Percentiles rank a stretch among this genome's conserved stretches.
These are phyloP conservation scores for Drosophila sproati DNA, from an alignment of 1,140 invertebrate species.

Conservation along the genomic window DNA sequence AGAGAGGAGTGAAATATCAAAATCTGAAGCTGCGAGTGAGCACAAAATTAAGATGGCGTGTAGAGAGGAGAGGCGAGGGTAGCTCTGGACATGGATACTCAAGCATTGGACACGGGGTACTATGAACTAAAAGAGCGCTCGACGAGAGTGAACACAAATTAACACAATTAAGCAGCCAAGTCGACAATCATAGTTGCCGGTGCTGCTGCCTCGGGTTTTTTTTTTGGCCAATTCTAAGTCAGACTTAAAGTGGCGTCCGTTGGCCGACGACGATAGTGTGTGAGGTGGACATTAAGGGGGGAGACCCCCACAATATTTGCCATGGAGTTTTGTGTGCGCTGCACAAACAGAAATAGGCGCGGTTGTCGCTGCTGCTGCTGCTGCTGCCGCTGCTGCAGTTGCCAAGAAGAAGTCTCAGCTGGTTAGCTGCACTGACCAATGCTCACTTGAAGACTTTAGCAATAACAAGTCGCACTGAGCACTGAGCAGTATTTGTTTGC, in stretches of 20 bases:
- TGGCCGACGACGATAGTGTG: not conserved
- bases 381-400: constrained; percentile 17
- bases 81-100: too few relatives aligned
- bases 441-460: constrained; percentile 51
- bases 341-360: constrained; percentile 64
- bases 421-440: constrained; percentile 24
- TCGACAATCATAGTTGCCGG: constrained; percentile 10
- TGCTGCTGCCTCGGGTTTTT: not conserved
- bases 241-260: constrained; percentile 2
- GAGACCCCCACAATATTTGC: constrained; percentile 9
- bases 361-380: constrained; percentile 31
- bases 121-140: constrained; percentile 9
- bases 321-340: constrained; percentile 33
- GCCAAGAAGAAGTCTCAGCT: constrained; percentile 62
- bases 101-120: constrained; percentile 7
- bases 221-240: constrained; percentile 56
- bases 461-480: constrained; percentile 37
- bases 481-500: not conserved
- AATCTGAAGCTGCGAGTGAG: constrained; percentile 23
- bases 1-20: constrained; percentile 30
- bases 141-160: constrained; percentile 44
- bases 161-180: constrained; percentile 44
- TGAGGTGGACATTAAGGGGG: too few relatives aligned
- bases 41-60: constrained; percentile 8
- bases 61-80: constrained; percentile 7